Base-by-base conservation (phyloP, 2,797 vertebrate species). In the Pseudomugil tenellus region DNA sequence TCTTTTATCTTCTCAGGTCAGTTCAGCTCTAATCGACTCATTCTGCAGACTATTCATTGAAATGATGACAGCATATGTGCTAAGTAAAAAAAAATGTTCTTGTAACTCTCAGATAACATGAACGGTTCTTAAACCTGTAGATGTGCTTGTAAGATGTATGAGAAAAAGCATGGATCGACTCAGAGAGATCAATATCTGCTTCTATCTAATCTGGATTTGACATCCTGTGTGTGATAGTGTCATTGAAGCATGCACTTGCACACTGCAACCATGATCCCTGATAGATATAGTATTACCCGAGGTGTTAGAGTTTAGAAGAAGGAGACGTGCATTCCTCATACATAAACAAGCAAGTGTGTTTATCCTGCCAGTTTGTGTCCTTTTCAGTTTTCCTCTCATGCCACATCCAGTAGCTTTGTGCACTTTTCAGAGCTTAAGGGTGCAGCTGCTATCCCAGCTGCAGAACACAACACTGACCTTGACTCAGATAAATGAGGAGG, bases 401-500 rank as follows among this genome's bases (percentile, higher is more conserved):
- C 75, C 72, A 26, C 52, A 25, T 76, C 66, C 64, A 68, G n/a
- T 19, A 25, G 63, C 2, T 65, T 74, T 68, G 49, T 74, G 57
- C 67, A 70, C 70, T 63, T 41, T 37, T 34, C 43, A 51, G 64
- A n/a, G 19, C 23, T 53, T 6, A 12, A 63, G 51, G 39, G 13
- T n/a, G 11, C 48, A 49, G 65, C 63, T 69, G 77, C 68, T 48
- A 26, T 41, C 54, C 21, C 53, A 52, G 61, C 63, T 69, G 62
- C 60, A 31, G 14, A 71, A 55, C 48, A 76, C 70, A 84, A 72
- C 72, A 51, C 41, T 84, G 85, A 89, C 87, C 79, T 91, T 87
- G 87, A 74, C 63, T 32, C 11, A 28, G 58, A 55, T 63, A 70
- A 82, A 69, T 43, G 32, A 71, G 68, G 56, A 82, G 81, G 73